These are phyloP conservation scores for Montipora capricornis DNA, from an alignment of 64 coral and sea anemone genomes.

Conservation along the genomic window DNA sequence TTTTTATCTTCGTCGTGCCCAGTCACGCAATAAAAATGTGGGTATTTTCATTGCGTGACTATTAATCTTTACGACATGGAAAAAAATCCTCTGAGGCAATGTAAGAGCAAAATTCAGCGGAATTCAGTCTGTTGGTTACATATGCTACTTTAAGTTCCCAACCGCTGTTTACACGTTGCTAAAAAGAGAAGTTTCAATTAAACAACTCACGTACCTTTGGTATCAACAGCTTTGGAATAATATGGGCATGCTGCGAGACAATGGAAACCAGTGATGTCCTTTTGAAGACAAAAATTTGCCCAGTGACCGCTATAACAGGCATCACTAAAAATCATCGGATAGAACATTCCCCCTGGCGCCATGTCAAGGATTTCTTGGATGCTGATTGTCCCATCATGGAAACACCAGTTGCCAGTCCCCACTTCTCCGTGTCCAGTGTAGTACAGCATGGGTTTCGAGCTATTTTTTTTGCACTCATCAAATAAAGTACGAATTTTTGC, in stretches of 20 bases:
- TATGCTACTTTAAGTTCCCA: no score
- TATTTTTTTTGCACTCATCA: not conserved
- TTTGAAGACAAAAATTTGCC: not conserved
- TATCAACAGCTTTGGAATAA: not conserved
- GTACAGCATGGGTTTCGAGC: not conserved
- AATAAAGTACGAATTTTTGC: not conserved
- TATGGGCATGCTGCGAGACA: not conserved
- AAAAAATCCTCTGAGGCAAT: no score
- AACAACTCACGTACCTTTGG: not conserved
- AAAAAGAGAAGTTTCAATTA: no score
- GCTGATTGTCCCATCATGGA: not conserved
- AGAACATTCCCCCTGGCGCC: not conserved
- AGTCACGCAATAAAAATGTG: no score
- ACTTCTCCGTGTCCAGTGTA: constrained; percentile 5
- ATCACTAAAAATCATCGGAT: not conserved
- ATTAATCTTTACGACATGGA: no score
- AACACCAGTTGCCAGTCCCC: not conserved
- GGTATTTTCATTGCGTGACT: no score
- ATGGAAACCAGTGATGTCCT: not conserved
- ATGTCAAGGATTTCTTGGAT: not conserved
- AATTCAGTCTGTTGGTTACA: no score
- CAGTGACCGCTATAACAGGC: constrained; percentile 16
- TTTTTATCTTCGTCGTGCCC: no score
- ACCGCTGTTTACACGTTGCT: no score
- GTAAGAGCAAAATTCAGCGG: no score